These are phyloP conservation scores for human (Homo sapiens) DNA, from an alignment of 2,113 vertebrate genomes.

Conservation along the genomic window DNA sequence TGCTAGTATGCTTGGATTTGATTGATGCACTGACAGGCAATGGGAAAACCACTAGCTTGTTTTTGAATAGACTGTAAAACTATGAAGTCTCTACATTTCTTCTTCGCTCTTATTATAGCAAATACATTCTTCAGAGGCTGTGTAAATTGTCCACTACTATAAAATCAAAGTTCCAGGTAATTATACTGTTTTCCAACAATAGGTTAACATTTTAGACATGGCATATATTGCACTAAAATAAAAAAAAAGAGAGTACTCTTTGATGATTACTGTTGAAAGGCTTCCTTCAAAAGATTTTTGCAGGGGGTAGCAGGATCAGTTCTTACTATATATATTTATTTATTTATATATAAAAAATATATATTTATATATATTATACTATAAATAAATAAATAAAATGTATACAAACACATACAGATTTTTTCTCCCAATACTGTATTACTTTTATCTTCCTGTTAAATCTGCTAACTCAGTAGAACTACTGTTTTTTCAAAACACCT, in stretches of 20 bases:
- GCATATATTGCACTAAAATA: background rate
- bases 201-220: background rate
- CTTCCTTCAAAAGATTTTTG: background rate
- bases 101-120: background rate
- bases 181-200: background rate
- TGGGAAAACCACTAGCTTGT: background rate
- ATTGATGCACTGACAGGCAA: background rate
- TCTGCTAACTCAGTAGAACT: background rate
- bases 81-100: background rate
- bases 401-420: background rate
- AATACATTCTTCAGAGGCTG: background rate
- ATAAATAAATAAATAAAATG: background rate
- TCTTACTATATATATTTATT: background rate
- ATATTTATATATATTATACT: too few relatives aligned
- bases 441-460: constrained; percentile 3
- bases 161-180: constrained; percentile 15
- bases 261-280: background rate
- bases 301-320: background rate
- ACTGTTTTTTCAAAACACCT: background rate
- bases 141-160: background rate
- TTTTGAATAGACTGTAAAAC: background rate
- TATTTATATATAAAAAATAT: too few relatives aligned
- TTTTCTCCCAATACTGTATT: background rate
- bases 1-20: background rate
- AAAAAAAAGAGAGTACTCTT: background rate